Conservation (phyloP, 2,797 vertebrate species). For the Otus scops region DNA sequence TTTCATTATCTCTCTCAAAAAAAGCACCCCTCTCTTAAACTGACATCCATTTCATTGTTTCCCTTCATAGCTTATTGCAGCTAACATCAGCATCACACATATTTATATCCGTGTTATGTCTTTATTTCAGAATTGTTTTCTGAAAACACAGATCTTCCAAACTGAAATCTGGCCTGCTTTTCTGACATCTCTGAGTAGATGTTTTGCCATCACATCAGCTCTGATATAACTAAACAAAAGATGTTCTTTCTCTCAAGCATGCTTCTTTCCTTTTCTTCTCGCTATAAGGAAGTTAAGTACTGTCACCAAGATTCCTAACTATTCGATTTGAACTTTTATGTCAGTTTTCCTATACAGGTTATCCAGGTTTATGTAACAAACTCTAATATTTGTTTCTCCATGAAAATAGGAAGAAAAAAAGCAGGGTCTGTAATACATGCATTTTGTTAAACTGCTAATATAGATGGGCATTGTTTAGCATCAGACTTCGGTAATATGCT, state of each 20-base stretch:
- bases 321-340: not conserved
- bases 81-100: not conserved
- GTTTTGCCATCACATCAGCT: not conserved
- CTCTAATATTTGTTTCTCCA: not conserved
- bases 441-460: not conserved
- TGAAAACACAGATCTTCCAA: not conserved
- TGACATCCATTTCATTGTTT: not conserved
- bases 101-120: not conserved
- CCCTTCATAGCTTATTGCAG: not conserved
- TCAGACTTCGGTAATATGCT: not conserved
- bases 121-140: not conserved
- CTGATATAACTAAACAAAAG: not conserved
- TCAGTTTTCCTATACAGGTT: not conserved
- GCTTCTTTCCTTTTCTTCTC: not conserved
- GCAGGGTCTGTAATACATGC: not conserved
- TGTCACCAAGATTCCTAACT: not conserved
- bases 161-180: not conserved
- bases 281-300: not conserved
- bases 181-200: not conserved
- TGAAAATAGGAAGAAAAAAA: not conserved
- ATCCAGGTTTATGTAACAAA: not conserved
- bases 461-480: fast-evolving
- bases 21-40: not conserved
- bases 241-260: not conserved
- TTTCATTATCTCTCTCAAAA: not conserved